A percentile compares a stretch with the other conserved stretches of the same genome.
Evolutionary conservation across 53 echinoderm and acorn worm genomes (phyloP).

Genomic region (Arbacia lixula): DNA sequence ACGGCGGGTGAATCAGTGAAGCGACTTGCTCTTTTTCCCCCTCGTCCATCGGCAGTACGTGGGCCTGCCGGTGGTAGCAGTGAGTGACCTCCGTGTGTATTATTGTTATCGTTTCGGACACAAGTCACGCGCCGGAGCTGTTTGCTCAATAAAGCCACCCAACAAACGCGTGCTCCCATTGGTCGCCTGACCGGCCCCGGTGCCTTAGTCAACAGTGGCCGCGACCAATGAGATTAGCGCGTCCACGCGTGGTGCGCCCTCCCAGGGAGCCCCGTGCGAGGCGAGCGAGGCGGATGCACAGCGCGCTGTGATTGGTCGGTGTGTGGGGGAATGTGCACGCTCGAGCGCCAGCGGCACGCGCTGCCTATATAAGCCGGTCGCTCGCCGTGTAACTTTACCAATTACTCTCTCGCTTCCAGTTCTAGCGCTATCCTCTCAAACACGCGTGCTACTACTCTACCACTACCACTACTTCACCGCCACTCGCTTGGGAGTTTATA

Average conservation of each 20-base stretch:
- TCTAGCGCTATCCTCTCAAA: too few species aligned
- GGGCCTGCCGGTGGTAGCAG: too few species aligned
- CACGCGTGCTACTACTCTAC: background rate
- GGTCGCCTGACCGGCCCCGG: background rate
- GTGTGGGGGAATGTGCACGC: slow-evolving; percentile 58
- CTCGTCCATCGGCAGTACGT: background rate
- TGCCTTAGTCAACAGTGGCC: background rate
- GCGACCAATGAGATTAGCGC: slow-evolving; percentile 35
- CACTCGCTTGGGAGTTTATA: too few species aligned
- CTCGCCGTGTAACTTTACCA: slow-evolving; percentile 21
- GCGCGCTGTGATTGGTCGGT: slow-evolving; percentile 31
- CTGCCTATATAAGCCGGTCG: slow-evolving; percentile 44
- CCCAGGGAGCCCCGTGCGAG: background rate
- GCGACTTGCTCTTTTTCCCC: slow-evolving; percentile 4
- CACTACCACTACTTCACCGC: background rate
- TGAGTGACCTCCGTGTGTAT: slow-evolving; percentile 10
- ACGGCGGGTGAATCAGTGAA: slow-evolving; percentile 23
- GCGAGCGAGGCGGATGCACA: slow-evolving; percentile 27
- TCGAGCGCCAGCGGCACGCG: slow-evolving; percentile 50
- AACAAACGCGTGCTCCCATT: slow-evolving; percentile 35
- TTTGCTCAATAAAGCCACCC: slow-evolving; percentile 32
- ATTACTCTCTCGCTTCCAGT: background rate
- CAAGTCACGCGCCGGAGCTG: slow-evolving; percentile 50
- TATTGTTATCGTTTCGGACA: background rate
- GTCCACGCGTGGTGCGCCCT: slow-evolving; percentile 1